Base-by-base conservation (phyloP, 2,113 vertebrate species). In the Zapornia atra region DNA sequence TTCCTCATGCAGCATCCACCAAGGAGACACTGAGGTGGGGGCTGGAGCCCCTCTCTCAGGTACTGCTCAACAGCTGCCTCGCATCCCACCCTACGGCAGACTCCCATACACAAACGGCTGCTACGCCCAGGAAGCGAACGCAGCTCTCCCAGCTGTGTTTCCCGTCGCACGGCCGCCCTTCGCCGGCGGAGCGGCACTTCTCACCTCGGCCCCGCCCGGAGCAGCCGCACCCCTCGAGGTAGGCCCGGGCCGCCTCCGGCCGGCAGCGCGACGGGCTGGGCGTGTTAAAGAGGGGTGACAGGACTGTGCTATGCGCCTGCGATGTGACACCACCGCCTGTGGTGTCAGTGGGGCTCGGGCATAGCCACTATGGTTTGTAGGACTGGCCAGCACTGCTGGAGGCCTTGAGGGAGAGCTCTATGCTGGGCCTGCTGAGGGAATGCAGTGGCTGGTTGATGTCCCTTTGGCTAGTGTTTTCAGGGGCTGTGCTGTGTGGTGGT, bases 11-110 rank as follows among this genome's bases (percentile, higher is more conserved):
- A 21, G 15, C 10, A 40, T 13, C 9, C 10, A 8, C 24, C 1
- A 3, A 29, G 13, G 12, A 28, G 8, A 8, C 8, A 15, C 34
- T 12, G 3, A 2, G 10, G 14, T 7, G 20, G 10, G 1, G 2
- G 8, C 1, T 0, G 10, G 7, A 34, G 15, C 12, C 15, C 12
- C 3, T 29, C 25, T 57, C 34, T n/a, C 0, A 0, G 4, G 6
- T 2, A n/a, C 8, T 2, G 4, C 42, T 44, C 42, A 44, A 38
- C 42, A 44, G 42, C 42, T 44, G 42, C 42, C 16, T 7, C 42
- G 6, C 42, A 44, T 17, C 29, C 36, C 3, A 10, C 12, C 13
- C 26, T 17, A 33, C 21, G 28, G 8, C 3, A 6, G 6, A 16
- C 2, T 3, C 6, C 22, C 16, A 4, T 10, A 2, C 21, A 33